phyloP scores from a whole-genome alignment of 2,888 invertebrate species.

The Thysanoteuthis rhombus region DNA sequence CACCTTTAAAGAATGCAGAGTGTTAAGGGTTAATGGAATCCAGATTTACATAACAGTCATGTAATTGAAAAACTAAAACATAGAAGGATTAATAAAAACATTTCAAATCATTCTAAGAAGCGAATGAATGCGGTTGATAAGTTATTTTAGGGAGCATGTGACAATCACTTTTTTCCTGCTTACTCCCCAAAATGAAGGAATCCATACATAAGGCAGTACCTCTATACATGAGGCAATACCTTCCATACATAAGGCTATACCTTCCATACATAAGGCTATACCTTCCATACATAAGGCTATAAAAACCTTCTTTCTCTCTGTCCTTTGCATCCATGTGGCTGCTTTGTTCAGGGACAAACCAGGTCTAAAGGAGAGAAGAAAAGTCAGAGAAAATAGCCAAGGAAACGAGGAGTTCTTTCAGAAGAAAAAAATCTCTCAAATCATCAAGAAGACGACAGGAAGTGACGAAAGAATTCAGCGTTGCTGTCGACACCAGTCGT shows the following conservation, averaged over 20 bases:
- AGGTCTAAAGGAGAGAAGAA: neutral
- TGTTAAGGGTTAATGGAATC: neutral
- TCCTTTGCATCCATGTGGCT: neutral
- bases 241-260: too few species aligned
- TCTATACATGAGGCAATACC: too few species aligned
- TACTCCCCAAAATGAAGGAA: neutral
- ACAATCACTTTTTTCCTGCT: neutral
- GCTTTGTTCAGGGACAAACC: neutral
- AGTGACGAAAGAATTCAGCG: neutral
- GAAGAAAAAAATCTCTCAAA: neutral
- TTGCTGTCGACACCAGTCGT: neutral
- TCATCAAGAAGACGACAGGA: neutral
- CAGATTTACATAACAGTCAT: neutral
- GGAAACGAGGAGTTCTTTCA: neutral
- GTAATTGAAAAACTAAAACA: neutral
- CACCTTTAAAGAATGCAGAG: too few species aligned
- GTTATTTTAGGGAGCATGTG: neutral
- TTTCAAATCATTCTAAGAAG: neutral
- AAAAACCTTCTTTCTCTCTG: neutral
- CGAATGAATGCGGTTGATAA: neutral
- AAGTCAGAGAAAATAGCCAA: neutral
- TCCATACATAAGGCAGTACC: too few species aligned
- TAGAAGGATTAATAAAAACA: neutral
- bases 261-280: too few species aligned
- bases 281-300: neutral